Evolutionary conservation across 2,888 invertebrate genomes (phyloP), one percentile per base, ranked within the genome.

Genomic region (Spisula solida): DNA sequence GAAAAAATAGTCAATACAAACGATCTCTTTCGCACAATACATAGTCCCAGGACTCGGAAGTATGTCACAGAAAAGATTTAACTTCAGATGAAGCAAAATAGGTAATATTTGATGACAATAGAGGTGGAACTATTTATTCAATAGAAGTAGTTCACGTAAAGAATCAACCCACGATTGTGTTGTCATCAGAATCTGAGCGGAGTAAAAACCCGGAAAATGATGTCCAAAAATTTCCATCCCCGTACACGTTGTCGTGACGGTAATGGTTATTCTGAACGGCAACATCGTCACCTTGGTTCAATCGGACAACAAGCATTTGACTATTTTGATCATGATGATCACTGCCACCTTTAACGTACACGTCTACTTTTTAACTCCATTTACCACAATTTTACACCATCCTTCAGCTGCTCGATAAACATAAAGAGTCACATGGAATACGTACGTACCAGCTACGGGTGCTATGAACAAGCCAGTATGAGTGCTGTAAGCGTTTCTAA

Each of bases 181-280:
- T 5, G 48, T 48, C 2, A 20, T 5, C 10, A 29, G 6, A 16
- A 25, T 55, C 55, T 25, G n/a, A 18, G 34, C 79, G 85, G 41
- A 88, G 84, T 6, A 88, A 75, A 81, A 85, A 84, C 0, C 88
- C 88, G 25, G 88, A 88, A 34, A 88, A 88, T 1, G 84, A 70
- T 12, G 88, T 29, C 29, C 51, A 81, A 16, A 47, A 75, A 48
- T 66, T 66, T 14, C 12, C 8, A 10, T 55, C 70, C 6, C 88
- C 84, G 25, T 81, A 88, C 18, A 88, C 55, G 12, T 10, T 10
- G 14, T 83, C 84, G n/a, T n/a, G n/a, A 51, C 66, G 34, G 1
- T 6, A 12, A 10, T 5, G 20, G 1, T 0, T 1, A 56, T 10
- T 34, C 25, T 4, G 66, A n/a, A n/a, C n/a, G n/a, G n/a, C n/a